Base-by-base conservation (phyloP, 2,888 invertebrate genomes). In the Cosmorhoe ocellata region DNA sequence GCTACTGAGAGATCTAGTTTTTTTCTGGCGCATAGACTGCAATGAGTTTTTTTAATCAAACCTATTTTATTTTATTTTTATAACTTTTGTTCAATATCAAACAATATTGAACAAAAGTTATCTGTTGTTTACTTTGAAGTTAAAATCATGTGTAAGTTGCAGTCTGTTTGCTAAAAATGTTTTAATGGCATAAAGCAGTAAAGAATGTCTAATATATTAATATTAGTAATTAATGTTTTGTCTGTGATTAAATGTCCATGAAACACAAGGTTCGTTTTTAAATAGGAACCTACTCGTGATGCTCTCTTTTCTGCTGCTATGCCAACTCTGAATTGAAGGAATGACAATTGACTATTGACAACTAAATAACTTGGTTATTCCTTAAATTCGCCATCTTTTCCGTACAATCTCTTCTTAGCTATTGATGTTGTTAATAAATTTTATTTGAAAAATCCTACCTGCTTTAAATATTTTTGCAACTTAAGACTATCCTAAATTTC, bases 1-100 rank as follows among this genome's bases (percentile, higher is more conserved):
- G 71, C 70, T 76, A 71, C 53, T 56, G 48, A 53, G 61, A 58
- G 10, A 61, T 61, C 61, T 48, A 43, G 34, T 45, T 64, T 37
- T 43, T 44, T 56, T 51, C 10, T 51, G 54, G 56, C 51, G 45
- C 48, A 43, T 49, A 43, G 46, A 52, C 54, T 39, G 52, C 52
- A 51, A 41, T 40, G 24, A 32, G 22, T 27, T 12, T 22, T 53
- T 3, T 24, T 24, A 24, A n/a, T 7, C 1, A 24, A 24, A 24
- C 5, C 24, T 7, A 6, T 4, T 24, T 6, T 9, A n/a, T 40
- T 18, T 3, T 18, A 18, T 4, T 18, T 18, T 4, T 3, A 18
- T 18, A 4, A 18, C 18, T 18, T n/a, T n/a, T n/a, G n/a, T n/a
- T n/a, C n/a, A n/a, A n/a, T n/a, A n/a, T n/a, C n/a, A n/a, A n/a